Conservation (phyloP, 2,113 vertebrate genomes). For the Telmatochromis sp. region DNA sequence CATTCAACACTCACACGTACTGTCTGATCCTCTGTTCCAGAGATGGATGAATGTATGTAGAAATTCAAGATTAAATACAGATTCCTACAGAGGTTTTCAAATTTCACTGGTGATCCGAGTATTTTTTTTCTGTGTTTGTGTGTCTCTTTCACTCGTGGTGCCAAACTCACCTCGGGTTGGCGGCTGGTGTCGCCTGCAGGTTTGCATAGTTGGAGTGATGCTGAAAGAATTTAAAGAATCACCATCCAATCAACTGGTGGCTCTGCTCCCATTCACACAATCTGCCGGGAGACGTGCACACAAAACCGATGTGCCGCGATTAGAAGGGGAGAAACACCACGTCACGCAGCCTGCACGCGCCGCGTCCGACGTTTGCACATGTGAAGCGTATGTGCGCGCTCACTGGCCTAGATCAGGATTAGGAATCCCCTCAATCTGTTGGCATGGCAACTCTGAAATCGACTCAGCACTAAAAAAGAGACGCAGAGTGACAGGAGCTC, state of each 20-base stretch:
- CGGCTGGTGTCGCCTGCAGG: background rate
- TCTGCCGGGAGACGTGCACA: background rate
- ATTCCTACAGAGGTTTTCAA: slow-evolving; percentile 65
- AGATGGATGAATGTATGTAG: slow-evolving; percentile 69
- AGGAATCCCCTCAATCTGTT: slow-evolving; percentile 52
- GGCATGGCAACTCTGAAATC: slow-evolving; percentile 50
- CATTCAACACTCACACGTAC: background rate
- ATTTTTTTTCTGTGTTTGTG: background rate
- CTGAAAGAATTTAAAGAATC: background rate
- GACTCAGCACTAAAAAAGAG: background rate
- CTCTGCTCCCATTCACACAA: background rate
- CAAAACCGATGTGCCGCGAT: background rate
- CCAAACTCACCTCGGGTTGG: background rate
- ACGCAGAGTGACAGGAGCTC: background rate
- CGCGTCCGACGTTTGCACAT: background rate
- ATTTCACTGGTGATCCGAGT: slow-evolving; percentile 17
- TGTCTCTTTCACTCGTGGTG: background rate
- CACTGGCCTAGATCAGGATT: slow-evolving; percentile 17
- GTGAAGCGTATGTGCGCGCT: background rate
- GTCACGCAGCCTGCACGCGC: background rate
- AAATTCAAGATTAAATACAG: slow-evolving; percentile 56
- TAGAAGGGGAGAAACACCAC: background rate
- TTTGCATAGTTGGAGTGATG: background rate
- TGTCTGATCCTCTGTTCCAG: slow-evolving; percentile 38
- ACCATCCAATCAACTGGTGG: background rate